Percentiles rank a stretch among this genome's conserved stretches.
phyloP scores from a whole-genome alignment of 2,888 invertebrate species.

The Dryadula phaetusa region DNA sequence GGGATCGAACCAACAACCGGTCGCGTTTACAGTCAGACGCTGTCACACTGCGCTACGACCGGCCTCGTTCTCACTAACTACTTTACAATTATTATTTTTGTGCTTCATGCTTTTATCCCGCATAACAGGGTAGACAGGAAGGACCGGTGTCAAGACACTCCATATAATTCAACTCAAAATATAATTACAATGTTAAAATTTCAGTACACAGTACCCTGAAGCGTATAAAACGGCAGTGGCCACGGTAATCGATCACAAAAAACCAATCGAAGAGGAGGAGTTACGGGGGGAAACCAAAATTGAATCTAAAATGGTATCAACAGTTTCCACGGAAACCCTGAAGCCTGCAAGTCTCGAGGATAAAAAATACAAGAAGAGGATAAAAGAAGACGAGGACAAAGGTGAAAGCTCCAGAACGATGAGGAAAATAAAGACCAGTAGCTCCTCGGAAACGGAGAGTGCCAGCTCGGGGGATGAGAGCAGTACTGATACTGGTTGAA shows the following conservation, averaged over 20 bases:
- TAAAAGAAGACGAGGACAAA: slow-evolving; percentile 50
- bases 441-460: slow-evolving; percentile 86
- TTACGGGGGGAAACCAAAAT: slow-evolving; percentile 60
- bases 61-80: too few relatives aligned
- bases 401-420: slow-evolving; percentile 19
- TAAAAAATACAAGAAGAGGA: slow-evolving; percentile 62
- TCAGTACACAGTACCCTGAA: slow-evolving; percentile 86
- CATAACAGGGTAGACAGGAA: too few relatives aligned
- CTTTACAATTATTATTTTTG: too few relatives aligned
- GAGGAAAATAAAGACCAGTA: slow-evolving; percentile 60
- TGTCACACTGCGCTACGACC: too few relatives aligned
- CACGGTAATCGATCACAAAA: slow-evolving; percentile 76
- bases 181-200: slow-evolving; percentile 44
- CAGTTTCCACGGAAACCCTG: slow-evolving; percentile 76
- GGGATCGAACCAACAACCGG: too few relatives aligned
- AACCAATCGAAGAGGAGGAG: slow-evolving; percentile 70
- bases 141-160: too few relatives aligned
- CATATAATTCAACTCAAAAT: too few relatives aligned
- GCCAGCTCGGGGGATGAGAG: slow-evolving; percentile 87
- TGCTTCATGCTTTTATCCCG: too few relatives aligned
- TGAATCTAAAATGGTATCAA: slow-evolving; percentile 76
- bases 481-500: slow-evolving; percentile 85
- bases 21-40: too few relatives aligned
- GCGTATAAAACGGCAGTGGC: slow-evolving; percentile 86
- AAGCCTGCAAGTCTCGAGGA: slow-evolving; percentile 70